Percentiles rank a stretch among this genome's conserved stretches.
phyloP scores from a whole-genome alignment of 1,140 invertebrate genomes.

The Drosophila lini region DNA sequence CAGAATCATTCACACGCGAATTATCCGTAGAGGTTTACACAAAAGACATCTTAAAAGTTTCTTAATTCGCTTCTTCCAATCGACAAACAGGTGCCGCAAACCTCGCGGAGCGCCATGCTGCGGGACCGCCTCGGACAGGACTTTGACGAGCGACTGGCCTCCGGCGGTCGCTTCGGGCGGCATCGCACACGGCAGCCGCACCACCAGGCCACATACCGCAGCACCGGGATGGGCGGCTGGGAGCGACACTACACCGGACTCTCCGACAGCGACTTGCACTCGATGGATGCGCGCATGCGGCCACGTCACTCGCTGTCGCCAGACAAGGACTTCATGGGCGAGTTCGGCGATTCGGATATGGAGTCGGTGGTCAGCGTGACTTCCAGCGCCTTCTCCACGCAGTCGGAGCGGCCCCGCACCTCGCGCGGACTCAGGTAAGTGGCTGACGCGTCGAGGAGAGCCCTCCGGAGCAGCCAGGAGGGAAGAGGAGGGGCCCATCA shows the following conservation, averaged over 20 bases:
- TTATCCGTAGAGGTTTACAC: not conserved
- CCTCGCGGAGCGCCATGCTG: slow-evolving; percentile 85
- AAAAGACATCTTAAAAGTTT: not conserved
- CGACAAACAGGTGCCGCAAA: slow-evolving; percentile 73
- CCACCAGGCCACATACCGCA: slow-evolving; percentile 88
- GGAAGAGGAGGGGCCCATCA: slow-evolving; percentile 12
- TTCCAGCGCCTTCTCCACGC: slow-evolving; percentile 96
- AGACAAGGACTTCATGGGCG: slow-evolving; percentile 89
- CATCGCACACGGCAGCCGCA: slow-evolving; percentile 87
- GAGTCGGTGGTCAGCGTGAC: slow-evolving; percentile 94
- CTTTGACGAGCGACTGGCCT: slow-evolving; percentile 91
- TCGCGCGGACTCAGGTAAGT: slow-evolving; percentile 89
- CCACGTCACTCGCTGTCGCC: slow-evolving; percentile 87
- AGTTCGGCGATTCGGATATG: slow-evolving; percentile 93
- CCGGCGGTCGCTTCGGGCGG: slow-evolving; percentile 87
- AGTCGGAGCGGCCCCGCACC: slow-evolving; percentile 93
- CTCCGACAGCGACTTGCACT: slow-evolving; percentile 91
- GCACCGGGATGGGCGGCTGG: slow-evolving; percentile 89
- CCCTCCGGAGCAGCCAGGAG: slow-evolving; percentile 13
- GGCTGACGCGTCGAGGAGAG: slow-evolving; percentile 11
- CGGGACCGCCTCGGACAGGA: slow-evolving; percentile 91
- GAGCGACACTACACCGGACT: slow-evolving; percentile 91
- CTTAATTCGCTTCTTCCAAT: not conserved
- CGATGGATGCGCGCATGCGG: slow-evolving; percentile 85
- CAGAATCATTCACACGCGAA: not conserved